Evolutionary conservation across 2,888 invertebrate species (phyloP), one percentile per base, ranked within the genome.

Genomic region (Mactromeris polynyma): DNA sequence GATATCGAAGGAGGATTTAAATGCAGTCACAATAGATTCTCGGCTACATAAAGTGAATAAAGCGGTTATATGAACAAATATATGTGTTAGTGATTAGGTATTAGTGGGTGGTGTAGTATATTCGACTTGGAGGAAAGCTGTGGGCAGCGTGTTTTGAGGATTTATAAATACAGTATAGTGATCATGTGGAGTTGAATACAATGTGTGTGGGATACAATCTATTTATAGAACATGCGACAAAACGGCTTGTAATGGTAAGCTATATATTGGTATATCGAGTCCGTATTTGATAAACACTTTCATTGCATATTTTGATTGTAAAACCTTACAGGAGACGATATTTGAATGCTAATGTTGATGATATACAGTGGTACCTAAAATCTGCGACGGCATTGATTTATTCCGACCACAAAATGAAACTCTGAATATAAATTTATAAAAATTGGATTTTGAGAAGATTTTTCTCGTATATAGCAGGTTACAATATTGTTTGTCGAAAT

Each of bases 1-100:
- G 86, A 81, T 86, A 73, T 77, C 46, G 40, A 73, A 54, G 36
- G 19, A 26, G 42, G 84, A 78, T 84, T 84, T 84, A 78, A 77
- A 84, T 78, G 33, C 54, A 54, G n/a, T 54, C 73, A 83, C 73
- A 83, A 73, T 83, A 73, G 83, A 83, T 83, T 33, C 73, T 14
- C 17, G 73, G 19, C 73, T 36, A 17, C 73, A 73, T 73, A 11
- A 73, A 17, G 0, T 36, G 73, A 14, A 73, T 73, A 73, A 73
- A 73, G 73, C 33, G 73, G 33, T 73, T 73, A 33, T 73, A 33
- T 73, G 73, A 33, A 73, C 36, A 73, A 36, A 36, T 73, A 73
- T 73, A 73, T 73, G 73, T 73, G 26, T 33, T 73, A 73, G 73
- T 73, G 36, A 73, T 36, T 73, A 73, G 19, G 36, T 73, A 36